These are phyloP conservation scores for Venustaconcha ellipsiformis DNA, from an alignment of 1,140 invertebrate genomes.

Conservation along the genomic window DNA sequence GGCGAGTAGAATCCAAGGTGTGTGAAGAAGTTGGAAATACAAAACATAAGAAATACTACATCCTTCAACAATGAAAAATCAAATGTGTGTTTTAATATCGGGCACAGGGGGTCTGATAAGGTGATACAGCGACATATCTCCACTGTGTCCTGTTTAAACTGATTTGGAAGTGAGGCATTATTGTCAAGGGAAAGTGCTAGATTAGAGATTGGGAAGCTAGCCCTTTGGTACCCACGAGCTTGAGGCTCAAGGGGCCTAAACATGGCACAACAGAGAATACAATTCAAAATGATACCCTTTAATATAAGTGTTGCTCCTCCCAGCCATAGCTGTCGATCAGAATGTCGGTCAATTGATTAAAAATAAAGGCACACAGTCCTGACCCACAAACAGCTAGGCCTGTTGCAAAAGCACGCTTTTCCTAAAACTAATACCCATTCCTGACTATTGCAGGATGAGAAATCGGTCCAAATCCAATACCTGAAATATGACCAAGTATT, in stretches of 20 bases:
- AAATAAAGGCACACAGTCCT: constrained; percentile 63
- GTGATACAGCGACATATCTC: constrained; percentile 22
- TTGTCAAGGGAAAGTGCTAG: constrained; percentile 47
- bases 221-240: constrained; percentile 86
- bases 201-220: constrained; percentile 75
- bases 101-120: constrained; percentile 35
- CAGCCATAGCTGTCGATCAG: constrained; percentile 60
- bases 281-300: constrained; percentile 82
- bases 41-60: constrained; percentile 90
- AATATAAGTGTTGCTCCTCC: constrained; percentile 81
- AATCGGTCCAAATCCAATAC: constrained; percentile 88
- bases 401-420: constrained; percentile 88
- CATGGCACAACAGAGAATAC: constrained; percentile 81
- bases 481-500: constrained; percentile 68
- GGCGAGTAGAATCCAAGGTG: constrained; percentile 97
- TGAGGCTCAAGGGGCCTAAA: constrained; percentile 78
- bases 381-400: constrained; percentile 78
- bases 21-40: constrained; percentile 93
- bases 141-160: constrained; percentile 10
- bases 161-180: constrained; percentile 41
- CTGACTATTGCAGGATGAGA: constrained; percentile 94
- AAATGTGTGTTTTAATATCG: constrained; percentile 82
- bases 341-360: constrained; percentile 57
- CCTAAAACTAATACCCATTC: constrained; percentile 93
- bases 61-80: constrained; percentile 87